phyloP scores from a whole-genome alignment of 2,888 invertebrate species.

The Campoplex nolae region DNA sequence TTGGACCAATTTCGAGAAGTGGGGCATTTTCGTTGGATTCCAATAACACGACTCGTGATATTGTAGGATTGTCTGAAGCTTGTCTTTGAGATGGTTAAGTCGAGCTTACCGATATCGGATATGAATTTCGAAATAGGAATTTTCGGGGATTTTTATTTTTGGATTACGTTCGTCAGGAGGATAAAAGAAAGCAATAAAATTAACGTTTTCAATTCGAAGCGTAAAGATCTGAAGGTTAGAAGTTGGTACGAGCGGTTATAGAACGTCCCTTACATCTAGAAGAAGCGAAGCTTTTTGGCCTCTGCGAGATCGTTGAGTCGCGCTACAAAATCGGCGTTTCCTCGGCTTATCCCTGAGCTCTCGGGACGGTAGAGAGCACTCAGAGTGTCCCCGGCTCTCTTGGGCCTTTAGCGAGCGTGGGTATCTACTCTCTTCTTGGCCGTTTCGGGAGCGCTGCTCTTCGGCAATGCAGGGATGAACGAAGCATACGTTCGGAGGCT shows the following conservation, averaged over 20 bases:
- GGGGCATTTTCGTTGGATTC: no score
- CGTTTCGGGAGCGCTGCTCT: constrained; percentile 28
- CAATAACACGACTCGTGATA: no score
- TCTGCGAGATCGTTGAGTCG: constrained; percentile 49
- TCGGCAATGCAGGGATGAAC: constrained; percentile 34
- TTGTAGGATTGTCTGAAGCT: no score
- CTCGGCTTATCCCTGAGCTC: constrained; percentile 72
- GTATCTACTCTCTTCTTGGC: constrained; percentile 55
- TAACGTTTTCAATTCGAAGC: neutral
- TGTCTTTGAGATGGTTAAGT: no score
- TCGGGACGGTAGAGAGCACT: constrained; percentile 67
- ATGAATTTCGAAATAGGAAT: no score
- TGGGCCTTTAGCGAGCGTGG: constrained; percentile 46
- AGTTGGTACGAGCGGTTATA: neutral
- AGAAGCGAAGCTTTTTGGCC: constrained; percentile 20
- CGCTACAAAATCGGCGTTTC: constrained; percentile 74
- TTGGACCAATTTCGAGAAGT: no score
- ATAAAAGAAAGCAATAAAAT: neutral
- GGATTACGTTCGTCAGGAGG: neutral
- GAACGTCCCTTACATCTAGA: constrained; percentile 5
- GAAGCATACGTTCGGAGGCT: neutral
- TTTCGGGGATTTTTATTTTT: no score
- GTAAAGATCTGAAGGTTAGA: neutral
- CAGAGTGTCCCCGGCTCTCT: constrained; percentile 48
- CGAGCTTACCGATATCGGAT: no score